These are phyloP conservation scores for Bambusicola thoracicus DNA, from an alignment of 2,113 vertebrate genomes.

Conservation along the genomic window DNA sequence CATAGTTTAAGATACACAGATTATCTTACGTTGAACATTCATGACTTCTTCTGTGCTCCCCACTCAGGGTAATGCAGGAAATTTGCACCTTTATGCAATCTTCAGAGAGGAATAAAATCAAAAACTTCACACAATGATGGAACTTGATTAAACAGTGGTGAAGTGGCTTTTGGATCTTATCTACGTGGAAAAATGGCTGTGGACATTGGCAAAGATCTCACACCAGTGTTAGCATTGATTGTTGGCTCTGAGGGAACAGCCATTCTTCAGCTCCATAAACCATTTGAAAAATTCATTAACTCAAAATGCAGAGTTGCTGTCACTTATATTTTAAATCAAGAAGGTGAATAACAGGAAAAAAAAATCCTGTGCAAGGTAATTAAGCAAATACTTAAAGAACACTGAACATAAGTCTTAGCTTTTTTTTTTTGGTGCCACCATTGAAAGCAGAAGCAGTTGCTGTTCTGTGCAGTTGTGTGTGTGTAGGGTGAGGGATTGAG, in stretches of 20 bases:
- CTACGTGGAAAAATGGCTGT: neutral
- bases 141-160: neutral
- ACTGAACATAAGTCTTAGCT: neutral
- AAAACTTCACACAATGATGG: neutral
- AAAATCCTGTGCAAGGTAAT: neutral
- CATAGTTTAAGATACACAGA: neutral
- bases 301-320: neutral
- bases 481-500: neutral
- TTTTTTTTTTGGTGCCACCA: neutral
- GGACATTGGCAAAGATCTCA: neutral
- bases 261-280: neutral
- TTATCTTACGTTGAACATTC: neutral
- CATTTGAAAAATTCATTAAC: neutral
- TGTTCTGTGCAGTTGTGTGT: neutral
- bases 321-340: constrained; percentile 20
- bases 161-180: neutral
- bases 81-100: neutral
- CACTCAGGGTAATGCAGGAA: neutral
- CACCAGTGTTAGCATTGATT: neutral
- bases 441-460: neutral
- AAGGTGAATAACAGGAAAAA: constrained; percentile 12
- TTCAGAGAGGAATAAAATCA: neutral
- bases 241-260: neutral
- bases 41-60: neutral
- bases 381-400: constrained; percentile 22